Conservation (phyloP, 2,113 vertebrate genomes). For the Indicator maculatus region DNA sequence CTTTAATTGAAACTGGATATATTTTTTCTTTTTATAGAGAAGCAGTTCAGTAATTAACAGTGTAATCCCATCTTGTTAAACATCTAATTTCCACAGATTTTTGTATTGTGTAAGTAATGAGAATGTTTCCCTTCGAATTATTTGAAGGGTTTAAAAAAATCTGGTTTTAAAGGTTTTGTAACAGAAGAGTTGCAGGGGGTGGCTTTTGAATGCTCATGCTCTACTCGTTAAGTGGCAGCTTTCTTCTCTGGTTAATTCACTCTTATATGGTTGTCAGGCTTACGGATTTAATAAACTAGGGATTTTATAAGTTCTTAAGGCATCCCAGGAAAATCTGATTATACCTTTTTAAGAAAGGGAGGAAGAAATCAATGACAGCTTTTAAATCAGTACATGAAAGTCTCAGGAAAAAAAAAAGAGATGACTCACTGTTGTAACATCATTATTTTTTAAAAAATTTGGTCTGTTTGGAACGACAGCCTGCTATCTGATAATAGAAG, state of each 20-base stretch:
- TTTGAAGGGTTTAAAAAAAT: slow-evolving; percentile 49
- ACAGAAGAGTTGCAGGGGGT: slow-evolving; percentile 28
- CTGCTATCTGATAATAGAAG: neutral
- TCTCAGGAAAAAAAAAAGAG: neutral
- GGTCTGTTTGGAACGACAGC: neutral
- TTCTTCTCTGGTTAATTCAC: slow-evolving; percentile 45
- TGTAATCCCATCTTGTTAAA: slow-evolving; percentile 64
- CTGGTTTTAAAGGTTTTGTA: slow-evolving; percentile 47
- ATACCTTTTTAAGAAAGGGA: neutral
- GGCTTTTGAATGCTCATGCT: neutral
- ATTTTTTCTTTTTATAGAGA: slow-evolving; percentile 74
- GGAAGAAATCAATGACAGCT: slow-evolving; percentile 33
- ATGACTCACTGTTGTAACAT: neutral
- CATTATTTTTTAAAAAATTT: neutral
- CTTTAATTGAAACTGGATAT: slow-evolving; percentile 76
- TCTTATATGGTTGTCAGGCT: slow-evolving; percentile 12
- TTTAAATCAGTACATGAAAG: slow-evolving; percentile 21
- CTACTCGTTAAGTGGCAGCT: slow-evolving; percentile 35
- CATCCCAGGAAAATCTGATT: slow-evolving; percentile 15
- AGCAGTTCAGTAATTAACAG: slow-evolving; percentile 67
- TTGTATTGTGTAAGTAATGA: slow-evolving; percentile 27
- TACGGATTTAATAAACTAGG: slow-evolving; percentile 35
- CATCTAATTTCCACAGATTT: slow-evolving; percentile 62
- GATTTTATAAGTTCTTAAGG: slow-evolving; percentile 41
- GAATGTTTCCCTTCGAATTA: slow-evolving; percentile 41